These are phyloP conservation scores for Muschampia plurimacula DNA, from an alignment of 2,888 invertebrate species.

Conservation along the genomic window DNA sequence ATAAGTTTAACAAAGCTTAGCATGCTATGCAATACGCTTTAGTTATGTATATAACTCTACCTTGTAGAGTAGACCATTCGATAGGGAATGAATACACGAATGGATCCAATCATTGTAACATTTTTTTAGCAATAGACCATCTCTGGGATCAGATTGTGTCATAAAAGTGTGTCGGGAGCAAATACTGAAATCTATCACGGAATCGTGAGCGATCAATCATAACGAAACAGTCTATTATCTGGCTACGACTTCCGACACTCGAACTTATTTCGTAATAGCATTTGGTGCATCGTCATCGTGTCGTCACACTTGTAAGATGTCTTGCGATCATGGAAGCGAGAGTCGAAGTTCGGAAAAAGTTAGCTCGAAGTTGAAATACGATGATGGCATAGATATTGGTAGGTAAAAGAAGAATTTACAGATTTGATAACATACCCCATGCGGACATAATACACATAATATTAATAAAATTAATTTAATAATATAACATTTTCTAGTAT, in stretches of 20 bases:
- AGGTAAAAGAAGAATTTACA: too few relatives aligned
- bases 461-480: too few relatives aligned
- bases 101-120: background rate
- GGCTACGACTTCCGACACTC: constrained; percentile 51
- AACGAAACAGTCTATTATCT: constrained; percentile 50
- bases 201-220: constrained; percentile 57
- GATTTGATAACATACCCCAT: too few relatives aligned
- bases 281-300: constrained; percentile 33
- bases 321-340: background rate
- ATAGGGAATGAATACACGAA: constrained; percentile 9
- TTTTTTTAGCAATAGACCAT: constrained; percentile 7
- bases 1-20: background rate
- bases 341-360: background rate
- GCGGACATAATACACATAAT: too few relatives aligned
- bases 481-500: too few relatives aligned
- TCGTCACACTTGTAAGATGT: constrained; percentile 20
- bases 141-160: constrained; percentile 27
- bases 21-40: background rate
- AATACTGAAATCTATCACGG: constrained; percentile 54
- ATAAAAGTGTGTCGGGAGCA: constrained; percentile 44
- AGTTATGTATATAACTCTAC: background rate
- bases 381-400: background rate
- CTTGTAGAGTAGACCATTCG: background rate
- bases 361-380: background rate
- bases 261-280: constrained; percentile 45